Base-by-base conservation (phyloP, 2,797 vertebrate species). In the Sebastes taczanowskii region DNA sequence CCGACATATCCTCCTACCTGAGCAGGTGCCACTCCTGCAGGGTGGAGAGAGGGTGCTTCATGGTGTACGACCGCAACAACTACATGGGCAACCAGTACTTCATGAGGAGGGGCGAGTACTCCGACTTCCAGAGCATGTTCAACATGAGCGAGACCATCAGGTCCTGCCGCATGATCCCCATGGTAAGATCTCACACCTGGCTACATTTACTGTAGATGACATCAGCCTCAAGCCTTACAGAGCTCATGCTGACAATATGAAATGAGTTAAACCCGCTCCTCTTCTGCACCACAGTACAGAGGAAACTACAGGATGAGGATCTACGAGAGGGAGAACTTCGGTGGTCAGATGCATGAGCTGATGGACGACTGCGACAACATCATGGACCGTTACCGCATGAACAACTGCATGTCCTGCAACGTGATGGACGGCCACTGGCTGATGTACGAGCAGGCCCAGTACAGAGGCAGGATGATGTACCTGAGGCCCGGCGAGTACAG, bases 391-490 rank as follows among this genome's bases (percentile, higher is more conserved):
- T 94, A 91, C 88, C 92, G 80, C 81, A 95, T 95, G 95, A 88
- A 92, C 88, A 89, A 95, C 76, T 94, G 90, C 92, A 88, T 90
- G 89, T 97, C 94, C 82, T 89, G 96, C 86, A 93, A 86, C 4
- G 92, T 95, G 90, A 94, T 96, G 90, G 93, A 95, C 1, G 94
- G 93, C 65, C 93, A 90, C 88, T 95, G 95, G 91, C 83, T 95
- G 84, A 95, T 95, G 89, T 95, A 94, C 7, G 93, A 96, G 89
- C 92, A 94, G 89, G 38, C 92, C 77, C 83, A 87, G 64, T 95
- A 89, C 86, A 90, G 83, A 25, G 94, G 93, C 75, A 71, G 63
- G 72, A 90, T 93, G 86, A 93, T 93, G 86, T 95, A 95, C 91
- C 84, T 94, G 85, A 94, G 95, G 86, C 86, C 90, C 1, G 87